Evolutionary conservation across 2,888 invertebrate species (phyloP).

Genomic region (Gari tellinella): DNA sequence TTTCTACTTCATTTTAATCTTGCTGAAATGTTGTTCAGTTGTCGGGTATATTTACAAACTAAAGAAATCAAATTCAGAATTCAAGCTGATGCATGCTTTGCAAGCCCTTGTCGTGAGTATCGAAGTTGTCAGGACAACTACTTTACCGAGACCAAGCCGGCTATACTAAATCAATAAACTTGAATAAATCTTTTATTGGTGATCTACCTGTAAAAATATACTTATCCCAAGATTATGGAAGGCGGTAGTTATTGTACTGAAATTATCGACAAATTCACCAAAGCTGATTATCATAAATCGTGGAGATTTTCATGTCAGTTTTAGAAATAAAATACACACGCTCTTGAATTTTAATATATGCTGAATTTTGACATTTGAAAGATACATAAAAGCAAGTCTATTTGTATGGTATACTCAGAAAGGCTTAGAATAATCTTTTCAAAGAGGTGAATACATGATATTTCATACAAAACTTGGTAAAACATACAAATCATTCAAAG

Average conservation of each 20-base stretch:
- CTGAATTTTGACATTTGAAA: neutral
- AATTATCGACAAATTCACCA: slow-evolving; percentile 47
- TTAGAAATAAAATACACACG: slow-evolving; percentile 6
- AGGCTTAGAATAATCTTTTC: too few species aligned
- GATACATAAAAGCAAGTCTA: too few species aligned
- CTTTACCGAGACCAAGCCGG: slow-evolving; percentile 44
- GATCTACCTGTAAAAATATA: slow-evolving; percentile 64
- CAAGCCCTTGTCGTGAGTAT: slow-evolving; percentile 22
- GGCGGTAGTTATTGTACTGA: slow-evolving; percentile 32
- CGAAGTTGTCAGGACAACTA: slow-evolving; percentile 60
- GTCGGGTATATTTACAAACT: slow-evolving; percentile 35
- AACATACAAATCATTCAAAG: too few species aligned
- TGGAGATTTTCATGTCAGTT: slow-evolving; percentile 20
- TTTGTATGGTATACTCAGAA: too few species aligned
- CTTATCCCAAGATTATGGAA: slow-evolving; percentile 50
- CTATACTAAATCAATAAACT: slow-evolving; percentile 70
- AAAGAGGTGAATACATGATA: too few species aligned
- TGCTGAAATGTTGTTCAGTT: slow-evolving; percentile 41
- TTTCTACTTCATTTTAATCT: slow-evolving; percentile 27
- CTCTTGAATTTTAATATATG: neutral
- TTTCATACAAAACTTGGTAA: too few species aligned
- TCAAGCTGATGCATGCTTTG: slow-evolving; percentile 27
- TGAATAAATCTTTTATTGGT: slow-evolving; percentile 74
- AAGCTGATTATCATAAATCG: slow-evolving; percentile 44
- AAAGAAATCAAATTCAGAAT: slow-evolving; percentile 39